Conservation (phyloP, 1,140 invertebrate genomes). For the Trissolcus basalis region DNA sequence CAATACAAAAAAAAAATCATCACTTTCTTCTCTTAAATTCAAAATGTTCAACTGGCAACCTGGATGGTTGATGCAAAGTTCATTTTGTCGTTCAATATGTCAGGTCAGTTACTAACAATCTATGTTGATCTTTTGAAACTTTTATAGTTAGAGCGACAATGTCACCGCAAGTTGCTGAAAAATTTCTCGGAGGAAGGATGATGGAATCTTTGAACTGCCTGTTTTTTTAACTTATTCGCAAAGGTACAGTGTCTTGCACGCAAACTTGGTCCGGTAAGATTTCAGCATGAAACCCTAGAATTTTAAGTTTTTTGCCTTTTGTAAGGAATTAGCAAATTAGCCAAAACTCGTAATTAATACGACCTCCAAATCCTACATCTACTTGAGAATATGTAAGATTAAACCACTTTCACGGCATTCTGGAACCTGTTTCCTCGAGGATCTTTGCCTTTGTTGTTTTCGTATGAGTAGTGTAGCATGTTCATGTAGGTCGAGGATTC, state of each 20-base stretch:
- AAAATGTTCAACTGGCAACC: no score
- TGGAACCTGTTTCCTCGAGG: no score
- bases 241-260: conserved; percentile 19
- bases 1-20: no score
- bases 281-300: conserved; percentile 6
- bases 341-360: no score
- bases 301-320: background rate
- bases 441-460: no score
- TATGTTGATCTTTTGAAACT: conserved; percentile 4
- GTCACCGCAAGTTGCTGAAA: conserved; percentile 1
- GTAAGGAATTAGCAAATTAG: no score
- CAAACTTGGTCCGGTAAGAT: conserved; percentile 2
- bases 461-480: no score
- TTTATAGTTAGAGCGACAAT: background rate
- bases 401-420: no score
- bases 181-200: conserved; percentile 12
- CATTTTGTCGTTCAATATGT: conserved; percentile 9
- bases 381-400: no score
- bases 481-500: no score
- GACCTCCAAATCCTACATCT: no score
- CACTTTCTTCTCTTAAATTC: no score
- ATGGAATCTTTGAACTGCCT: conserved; percentile 5
- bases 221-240: conserved; percentile 12
- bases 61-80: conserved; percentile 10
- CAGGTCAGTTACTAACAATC: background rate